A percentile compares a stretch with the other conserved stretches of the same genome.
phyloP scores from a whole-genome alignment of 2,797 vertebrate species.

The Poecile montanus region DNA sequence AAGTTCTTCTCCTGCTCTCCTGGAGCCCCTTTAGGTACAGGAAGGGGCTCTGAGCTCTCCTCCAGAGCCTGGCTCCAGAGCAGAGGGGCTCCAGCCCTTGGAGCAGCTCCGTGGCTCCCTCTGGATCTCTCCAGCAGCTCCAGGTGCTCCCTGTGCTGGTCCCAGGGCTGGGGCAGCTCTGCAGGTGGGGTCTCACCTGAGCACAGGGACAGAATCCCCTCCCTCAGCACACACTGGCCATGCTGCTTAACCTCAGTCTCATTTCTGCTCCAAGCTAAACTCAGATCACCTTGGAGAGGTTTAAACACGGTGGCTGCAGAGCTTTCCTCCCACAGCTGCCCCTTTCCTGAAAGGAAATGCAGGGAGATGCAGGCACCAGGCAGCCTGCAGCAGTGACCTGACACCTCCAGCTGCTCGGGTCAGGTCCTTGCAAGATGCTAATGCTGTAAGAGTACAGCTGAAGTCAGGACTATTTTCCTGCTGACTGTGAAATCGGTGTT shows the following conservation, averaged over 20 bases:
- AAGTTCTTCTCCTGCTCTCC: neutral
- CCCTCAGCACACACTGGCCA: accelerated
- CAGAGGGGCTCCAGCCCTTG: neutral
- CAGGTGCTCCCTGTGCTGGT: neutral
- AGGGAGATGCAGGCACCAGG: neutral
- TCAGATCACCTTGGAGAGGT: neutral
- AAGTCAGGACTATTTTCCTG: conserved; percentile 56
- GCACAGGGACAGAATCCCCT: neutral
- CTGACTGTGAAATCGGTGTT: neutral
- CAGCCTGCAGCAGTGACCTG: neutral
- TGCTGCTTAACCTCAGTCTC: neutral
- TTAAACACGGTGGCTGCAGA: accelerated
- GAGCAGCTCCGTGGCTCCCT: accelerated
- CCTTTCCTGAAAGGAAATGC: neutral
- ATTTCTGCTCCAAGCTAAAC: neutral
- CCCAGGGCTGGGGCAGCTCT: neutral
- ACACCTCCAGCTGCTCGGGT: neutral
- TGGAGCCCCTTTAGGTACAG: neutral
- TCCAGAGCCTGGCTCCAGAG: neutral
- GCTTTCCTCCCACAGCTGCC: neutral
- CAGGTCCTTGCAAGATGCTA: conserved; percentile 30
- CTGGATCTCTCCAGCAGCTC: neutral
- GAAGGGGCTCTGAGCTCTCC: neutral
- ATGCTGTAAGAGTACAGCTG: conserved; percentile 11
- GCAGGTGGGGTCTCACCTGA: neutral